Evolutionary conservation across 2,113 vertebrate species (phyloP), one percentile per base, ranked within the genome.

Genomic region (Lycaon pictus): DNA sequence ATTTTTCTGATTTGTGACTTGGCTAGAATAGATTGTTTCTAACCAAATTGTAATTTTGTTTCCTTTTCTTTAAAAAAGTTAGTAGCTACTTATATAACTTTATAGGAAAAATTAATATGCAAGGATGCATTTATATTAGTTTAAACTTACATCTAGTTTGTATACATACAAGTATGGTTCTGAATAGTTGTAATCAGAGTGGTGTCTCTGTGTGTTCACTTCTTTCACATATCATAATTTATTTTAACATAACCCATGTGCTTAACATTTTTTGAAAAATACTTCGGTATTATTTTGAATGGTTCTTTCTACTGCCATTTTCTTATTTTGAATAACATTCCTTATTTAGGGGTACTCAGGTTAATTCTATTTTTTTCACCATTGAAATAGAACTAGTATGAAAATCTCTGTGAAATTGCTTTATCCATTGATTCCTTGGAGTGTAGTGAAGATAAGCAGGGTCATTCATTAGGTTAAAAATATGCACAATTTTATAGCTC

Each of bases 91-190:
- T 74, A 71, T 63, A 69, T 79, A 82, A 84, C 35, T 85, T 84
- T 62, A 69, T 67, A 83, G 7, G 27, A 48, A 63, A 95, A 93
- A 90, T 72, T 83, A 88, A 83, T 83, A 79, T 88, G 4, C 10
- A 83, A 93, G 5, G 77, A 43, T 67, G 16, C 3, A 51, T 80
- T 90, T 95, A 76, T 48, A 37, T 87, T 88, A 80, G 20, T 63
- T 96, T 94, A 79, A 90, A 88, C 95, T 93, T 96, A 29, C 23
- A 93, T 93, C 67, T 80, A 87, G 27, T 88, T 92, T 81, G 56
- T 72, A 71, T 62, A 63, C 1, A 53, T 65, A 84, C 5, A 58
- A 4, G 19, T 22, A 84, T 11, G 83, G 17, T 72, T 90, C 83
- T 87, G 51, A 95, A 74, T 29, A 53, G 55, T 95, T 72, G 58